Percentiles rank a stretch among this genome's conserved stretches.
These are phyloP conservation scores for Centropristis striata DNA, from an alignment of 2,113 vertebrate species.

Conservation along the genomic window DNA sequence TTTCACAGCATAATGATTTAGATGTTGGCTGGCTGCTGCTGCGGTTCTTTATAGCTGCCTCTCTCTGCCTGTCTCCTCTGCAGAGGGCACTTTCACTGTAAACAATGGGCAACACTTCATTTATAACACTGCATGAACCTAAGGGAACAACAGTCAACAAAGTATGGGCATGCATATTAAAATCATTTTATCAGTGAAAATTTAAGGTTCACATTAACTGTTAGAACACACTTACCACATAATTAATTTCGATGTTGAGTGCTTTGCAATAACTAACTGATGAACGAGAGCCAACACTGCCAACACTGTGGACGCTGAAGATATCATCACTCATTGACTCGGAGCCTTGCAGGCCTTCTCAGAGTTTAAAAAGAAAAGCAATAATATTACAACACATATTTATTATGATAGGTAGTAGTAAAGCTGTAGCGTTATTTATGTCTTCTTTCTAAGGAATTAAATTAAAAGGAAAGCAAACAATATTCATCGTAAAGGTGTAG, in stretches of 20 bases:
- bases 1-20: constrained; percentile 1
- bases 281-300: not conserved
- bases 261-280: not conserved
- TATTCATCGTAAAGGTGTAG: no score
- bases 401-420: not conserved
- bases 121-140: not conserved
- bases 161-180: not conserved
- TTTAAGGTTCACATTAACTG: not conserved
- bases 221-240: not conserved
- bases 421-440: no score
- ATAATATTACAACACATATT: not conserved
- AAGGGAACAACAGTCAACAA: not conserved
- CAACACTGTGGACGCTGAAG: not conserved
- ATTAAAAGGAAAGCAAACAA: no score
- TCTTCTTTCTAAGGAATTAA: no score
- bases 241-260: not conserved
- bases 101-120: not conserved
- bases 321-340: not conserved
- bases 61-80: not conserved
- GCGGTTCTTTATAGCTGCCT: constrained; percentile 10
- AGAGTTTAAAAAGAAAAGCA: not conserved
- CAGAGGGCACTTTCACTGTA: not conserved
- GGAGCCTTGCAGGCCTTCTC: not conserved
- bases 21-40: constrained; percentile 1
- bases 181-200: not conserved